A percentile compares a stretch with the other conserved stretches of the same genome.
Evolutionary conservation across 2,888 invertebrate genomes (phyloP).

Genomic region (Epinotia demarniana): DNA sequence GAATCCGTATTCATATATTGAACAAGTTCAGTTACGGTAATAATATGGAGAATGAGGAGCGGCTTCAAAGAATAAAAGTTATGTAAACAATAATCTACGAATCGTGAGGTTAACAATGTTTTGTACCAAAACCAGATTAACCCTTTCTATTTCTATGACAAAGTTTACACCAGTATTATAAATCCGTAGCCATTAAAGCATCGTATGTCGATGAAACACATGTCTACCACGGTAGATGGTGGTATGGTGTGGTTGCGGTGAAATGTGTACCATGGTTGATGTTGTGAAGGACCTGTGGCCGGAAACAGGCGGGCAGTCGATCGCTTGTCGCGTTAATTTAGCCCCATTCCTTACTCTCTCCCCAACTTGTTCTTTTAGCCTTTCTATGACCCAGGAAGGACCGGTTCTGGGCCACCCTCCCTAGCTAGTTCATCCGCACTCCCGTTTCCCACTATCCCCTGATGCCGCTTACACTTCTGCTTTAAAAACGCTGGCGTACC

Average conservation of each 20-base stretch:
- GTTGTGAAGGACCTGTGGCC: too few relatives aligned
- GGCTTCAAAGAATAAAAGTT: slow-evolving; percentile 77
- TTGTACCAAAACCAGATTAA: not conserved
- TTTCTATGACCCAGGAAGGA: too few relatives aligned
- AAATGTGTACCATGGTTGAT: not conserved
- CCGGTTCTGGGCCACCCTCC: too few relatives aligned
- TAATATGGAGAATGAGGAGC: slow-evolving; percentile 66
- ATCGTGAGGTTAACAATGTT: not conserved
- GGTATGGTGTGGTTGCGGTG: too few relatives aligned
- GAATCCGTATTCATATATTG: not conserved
- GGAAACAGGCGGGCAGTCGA: too few relatives aligned
- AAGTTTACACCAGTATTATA: not conserved
- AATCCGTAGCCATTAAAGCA: not conserved
- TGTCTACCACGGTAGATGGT: not conserved
- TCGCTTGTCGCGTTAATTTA: too few relatives aligned
- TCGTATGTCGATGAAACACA: not conserved
- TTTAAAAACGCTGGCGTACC: too few relatives aligned
- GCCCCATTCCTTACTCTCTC: too few relatives aligned
- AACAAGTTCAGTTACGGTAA: not conserved
- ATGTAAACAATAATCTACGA: slow-evolving; percentile 45
- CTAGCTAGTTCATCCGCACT: too few relatives aligned
- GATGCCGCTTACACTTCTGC: too few relatives aligned
- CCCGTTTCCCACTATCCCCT: too few relatives aligned
- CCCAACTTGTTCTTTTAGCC: too few relatives aligned
- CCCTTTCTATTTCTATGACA: not conserved